Percentiles rank a stretch among this genome's conserved stretches.
phyloP scores from a whole-genome alignment of 2,888 invertebrate species.

The Cynaeus angustus region DNA sequence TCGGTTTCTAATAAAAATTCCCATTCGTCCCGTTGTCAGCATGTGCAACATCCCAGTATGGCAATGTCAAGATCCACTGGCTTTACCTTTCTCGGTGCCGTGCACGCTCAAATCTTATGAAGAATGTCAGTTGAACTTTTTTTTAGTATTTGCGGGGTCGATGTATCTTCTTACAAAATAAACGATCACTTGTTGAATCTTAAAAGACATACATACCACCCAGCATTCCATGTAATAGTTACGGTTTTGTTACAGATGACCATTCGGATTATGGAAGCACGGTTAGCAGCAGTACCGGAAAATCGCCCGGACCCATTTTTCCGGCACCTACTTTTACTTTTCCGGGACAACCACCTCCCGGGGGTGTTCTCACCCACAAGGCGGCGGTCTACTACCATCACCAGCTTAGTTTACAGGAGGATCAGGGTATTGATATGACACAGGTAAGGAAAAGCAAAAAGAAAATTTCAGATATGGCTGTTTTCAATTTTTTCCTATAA shows the following conservation, averaged over 20 bases:
- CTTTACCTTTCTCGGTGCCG: conserved; percentile 60
- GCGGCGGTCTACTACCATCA: conserved; percentile 88
- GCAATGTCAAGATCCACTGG: conserved; percentile 58
- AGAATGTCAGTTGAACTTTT: conserved; percentile 48
- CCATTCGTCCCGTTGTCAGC: conserved; percentile 52
- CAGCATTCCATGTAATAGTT: conserved; percentile 1
- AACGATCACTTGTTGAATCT: conserved; percentile 17
- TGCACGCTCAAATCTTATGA: conserved; percentile 47
- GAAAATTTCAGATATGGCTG: no score
- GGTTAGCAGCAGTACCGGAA: conserved; percentile 79
- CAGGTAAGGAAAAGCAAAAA: conserved; percentile 73
- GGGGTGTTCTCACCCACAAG: conserved; percentile 82
- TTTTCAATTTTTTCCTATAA: no score
- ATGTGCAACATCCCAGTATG: conserved; percentile 54
- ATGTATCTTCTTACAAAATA: conserved; percentile 34
- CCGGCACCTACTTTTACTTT: conserved; percentile 83
- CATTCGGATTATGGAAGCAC: conserved; percentile 80
- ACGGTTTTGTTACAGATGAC: conserved; percentile 74
- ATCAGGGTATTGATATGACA: conserved; percentile 91
- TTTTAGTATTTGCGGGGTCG: conserved; percentile 42
- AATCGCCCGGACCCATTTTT: conserved; percentile 78
- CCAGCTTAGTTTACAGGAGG: conserved; percentile 87
- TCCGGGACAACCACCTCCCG: conserved; percentile 77
- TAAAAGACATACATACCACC: conserved; percentile 25
- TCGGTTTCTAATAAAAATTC: conserved; percentile 58